Base-by-base conservation (phyloP, 1,140 invertebrate genomes). In the Drosophila pectinifera region DNA sequence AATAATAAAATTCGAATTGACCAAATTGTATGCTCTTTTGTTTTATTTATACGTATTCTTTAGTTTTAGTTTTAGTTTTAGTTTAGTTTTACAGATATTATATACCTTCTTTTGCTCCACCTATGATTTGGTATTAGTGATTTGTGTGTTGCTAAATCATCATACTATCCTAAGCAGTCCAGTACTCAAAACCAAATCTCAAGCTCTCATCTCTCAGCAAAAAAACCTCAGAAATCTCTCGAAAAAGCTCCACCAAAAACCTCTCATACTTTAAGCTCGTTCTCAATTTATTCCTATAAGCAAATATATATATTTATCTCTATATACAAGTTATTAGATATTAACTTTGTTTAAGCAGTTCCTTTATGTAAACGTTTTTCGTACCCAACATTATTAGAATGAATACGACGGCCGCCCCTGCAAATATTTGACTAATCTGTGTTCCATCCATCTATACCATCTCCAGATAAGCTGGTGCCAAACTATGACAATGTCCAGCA, bases 401-500 rank as follows among this genome's bases (percentile, higher is more conserved):
- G 31, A 53, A 10, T 34, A 36, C 18, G 2, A 65, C 49, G 62
- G 31, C 24, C 28, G 24, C 61, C 39, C 43, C 20, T 20, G 31
- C 55, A 18, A 59, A 69, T 41, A 36, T 63, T 18, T 51, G 16
- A 67, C 36, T 80, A 63, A 64, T 51, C 51, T 45, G n/a, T 36
- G 28, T 53, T 53, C n/a, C 61, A 38, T 73, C 24, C 73, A 56
- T 72, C 36, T 67, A 46, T 80, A 43, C 41, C 64, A 91, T 91
- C 65, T 62, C 78, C 82, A 86, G 90, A 91, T 67, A 80, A 78
- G 53, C 83, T 92, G 90, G 75, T 84, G 77, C 91, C 91, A 92
- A 92, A 91, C 58, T 93, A 92, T 80, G 91, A 92, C 75, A 77
- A 89, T 80, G 82, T 45, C 70, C 88, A 80, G 78, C 73, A 79